Percentiles rank a stretch among this genome's conserved stretches.
Conservation (phyloP, 2,888 invertebrate genomes). For the Sarcophaga carnaria region DNA sequence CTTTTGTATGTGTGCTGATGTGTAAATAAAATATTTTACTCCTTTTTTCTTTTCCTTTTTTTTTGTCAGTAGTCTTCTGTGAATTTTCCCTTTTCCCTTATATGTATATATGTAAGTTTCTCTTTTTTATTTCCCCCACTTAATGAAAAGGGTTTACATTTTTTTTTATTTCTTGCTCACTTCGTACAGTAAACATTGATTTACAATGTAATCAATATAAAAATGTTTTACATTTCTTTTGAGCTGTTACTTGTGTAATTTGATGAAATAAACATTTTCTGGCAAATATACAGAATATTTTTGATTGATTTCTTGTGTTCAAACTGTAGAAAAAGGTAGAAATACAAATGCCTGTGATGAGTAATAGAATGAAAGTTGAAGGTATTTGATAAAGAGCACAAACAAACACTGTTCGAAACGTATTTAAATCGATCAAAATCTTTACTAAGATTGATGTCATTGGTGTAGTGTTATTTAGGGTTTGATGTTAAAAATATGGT, state of each 20-base stretch:
- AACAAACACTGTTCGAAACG: too few relatives aligned
- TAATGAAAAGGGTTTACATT: conserved; percentile 50
- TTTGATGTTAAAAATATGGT: too few relatives aligned
- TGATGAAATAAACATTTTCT: conserved; percentile 16
- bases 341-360: too few relatives aligned
- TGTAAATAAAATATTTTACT: conserved; percentile 19
- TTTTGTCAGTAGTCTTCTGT: not conserved
- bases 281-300: conserved; percentile 16
- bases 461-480: too few relatives aligned
- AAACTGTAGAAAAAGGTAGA: too few relatives aligned
- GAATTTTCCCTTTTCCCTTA: not conserved
- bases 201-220: conserved; percentile 63
- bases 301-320: conserved; percentile 55
- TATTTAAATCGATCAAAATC: too few relatives aligned
- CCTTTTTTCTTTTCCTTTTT: not conserved
- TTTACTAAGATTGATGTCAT: too few relatives aligned
- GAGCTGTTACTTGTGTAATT: conserved; percentile 21
- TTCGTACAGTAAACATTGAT: conserved; percentile 37
- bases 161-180: too few relatives aligned
- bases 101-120: too few relatives aligned
- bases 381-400: too few relatives aligned
- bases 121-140: conserved; percentile 10
- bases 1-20: conserved; percentile 40
- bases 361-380: too few relatives aligned
- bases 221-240: conserved; percentile 47